Conservation (phyloP, 2,797 vertebrate genomes). For the Aythya fuligula region DNA sequence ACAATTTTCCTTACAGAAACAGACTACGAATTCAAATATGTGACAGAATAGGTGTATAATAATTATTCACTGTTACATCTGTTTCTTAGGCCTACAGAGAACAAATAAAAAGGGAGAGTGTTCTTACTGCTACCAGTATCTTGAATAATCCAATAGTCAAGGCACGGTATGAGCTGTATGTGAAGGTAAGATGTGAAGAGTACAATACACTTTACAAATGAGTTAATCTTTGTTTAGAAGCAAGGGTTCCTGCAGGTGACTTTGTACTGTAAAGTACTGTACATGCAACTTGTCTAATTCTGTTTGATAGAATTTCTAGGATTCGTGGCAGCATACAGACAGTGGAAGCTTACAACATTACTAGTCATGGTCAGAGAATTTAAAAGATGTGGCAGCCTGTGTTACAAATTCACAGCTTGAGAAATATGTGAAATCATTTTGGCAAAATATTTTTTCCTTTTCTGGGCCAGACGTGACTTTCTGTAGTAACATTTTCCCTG, state of each 20-base stretch:
- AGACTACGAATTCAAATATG: background rate
- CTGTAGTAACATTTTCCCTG: background rate
- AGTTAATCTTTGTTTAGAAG: background rate
- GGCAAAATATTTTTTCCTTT: background rate
- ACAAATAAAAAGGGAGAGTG: conserved; percentile 88
- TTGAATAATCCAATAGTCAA: conserved; percentile 89
- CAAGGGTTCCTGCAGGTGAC: background rate
- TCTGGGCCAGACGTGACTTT: background rate
- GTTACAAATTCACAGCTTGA: background rate
- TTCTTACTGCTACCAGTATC: conserved; percentile 88
- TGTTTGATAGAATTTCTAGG: background rate
- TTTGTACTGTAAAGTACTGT: background rate
- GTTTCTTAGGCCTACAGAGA: conserved; percentile 85
- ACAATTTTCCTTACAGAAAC: background rate
- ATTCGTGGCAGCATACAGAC: background rate
- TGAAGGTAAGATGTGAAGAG: conserved; percentile 82
- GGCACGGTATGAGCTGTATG: conserved; percentile 85
- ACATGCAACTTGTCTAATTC: background rate
- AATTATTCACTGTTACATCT: conserved; percentile 14
- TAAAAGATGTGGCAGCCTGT: background rate
- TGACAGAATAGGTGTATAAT: background rate
- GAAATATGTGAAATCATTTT: background rate
- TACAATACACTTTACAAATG: background rate
- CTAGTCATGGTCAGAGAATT: background rate
- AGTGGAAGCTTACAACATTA: background rate